A percentile compares a stretch with the other conserved stretches of the same genome.
These are phyloP conservation scores for Cyanoderma ruficeps DNA, from an alignment of 2,113 vertebrate species.

Conservation along the genomic window DNA sequence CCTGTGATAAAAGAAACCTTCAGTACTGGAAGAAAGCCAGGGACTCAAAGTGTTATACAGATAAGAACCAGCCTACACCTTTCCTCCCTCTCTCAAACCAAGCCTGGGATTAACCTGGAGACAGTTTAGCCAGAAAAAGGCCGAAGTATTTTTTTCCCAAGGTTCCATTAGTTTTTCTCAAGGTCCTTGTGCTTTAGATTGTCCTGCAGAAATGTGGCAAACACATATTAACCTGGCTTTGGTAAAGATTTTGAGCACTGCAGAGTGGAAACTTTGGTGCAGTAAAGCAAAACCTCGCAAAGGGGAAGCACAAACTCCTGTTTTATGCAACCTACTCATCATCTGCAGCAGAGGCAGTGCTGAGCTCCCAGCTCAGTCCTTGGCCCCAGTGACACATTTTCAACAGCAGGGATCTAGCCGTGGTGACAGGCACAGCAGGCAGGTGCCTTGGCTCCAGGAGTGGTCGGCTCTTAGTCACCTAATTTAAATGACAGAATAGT, in stretches of 20 bases:
- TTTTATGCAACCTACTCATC: fast-evolving
- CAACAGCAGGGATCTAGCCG: not conserved
- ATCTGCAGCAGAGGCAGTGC: not conserved
- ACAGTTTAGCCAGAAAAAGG: not conserved
- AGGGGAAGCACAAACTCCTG: not conserved
- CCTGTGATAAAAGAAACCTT: not conserved
- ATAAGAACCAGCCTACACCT: not conserved
- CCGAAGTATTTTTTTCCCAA: not conserved
- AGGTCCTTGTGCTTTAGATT: not conserved
- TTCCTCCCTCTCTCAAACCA: not conserved
- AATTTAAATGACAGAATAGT: not conserved
- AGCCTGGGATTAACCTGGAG: not conserved
- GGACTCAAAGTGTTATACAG: not conserved
- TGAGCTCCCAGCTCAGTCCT: not conserved
- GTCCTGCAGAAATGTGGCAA: not conserved
- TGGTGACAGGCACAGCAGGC: not conserved
- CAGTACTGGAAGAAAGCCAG: not conserved
- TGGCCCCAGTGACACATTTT: not conserved
- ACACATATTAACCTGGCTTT: not conserved
- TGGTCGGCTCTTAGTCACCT: not conserved
- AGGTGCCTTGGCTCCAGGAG: not conserved
- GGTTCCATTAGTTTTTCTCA: not conserved
- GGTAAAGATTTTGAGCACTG: not conserved
- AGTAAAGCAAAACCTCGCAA: not conserved
- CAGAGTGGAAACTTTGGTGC: not conserved